phyloP scores from a whole-genome alignment of 53 echinoderm and acorn worm genomes.

The Henricia sp. region DNA sequence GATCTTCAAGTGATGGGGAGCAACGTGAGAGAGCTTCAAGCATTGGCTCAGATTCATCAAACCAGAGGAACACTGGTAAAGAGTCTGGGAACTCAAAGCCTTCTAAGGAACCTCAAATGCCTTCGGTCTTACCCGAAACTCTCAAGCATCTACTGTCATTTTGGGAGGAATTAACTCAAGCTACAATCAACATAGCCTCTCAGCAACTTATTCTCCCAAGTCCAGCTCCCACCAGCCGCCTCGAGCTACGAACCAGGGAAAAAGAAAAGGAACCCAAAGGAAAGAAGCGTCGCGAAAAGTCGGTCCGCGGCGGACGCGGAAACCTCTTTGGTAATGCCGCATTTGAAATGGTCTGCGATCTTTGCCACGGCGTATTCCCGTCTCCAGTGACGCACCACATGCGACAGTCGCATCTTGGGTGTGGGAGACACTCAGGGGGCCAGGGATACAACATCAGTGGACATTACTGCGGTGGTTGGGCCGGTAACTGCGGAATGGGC shows the following conservation, averaged over 20 bases:
- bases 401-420: conserved; percentile 93
- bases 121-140: conserved; percentile 72
- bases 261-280: conserved; percentile 84
- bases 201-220: conserved; percentile 90
- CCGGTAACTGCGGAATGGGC: conserved; percentile 83
- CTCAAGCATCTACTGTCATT: conserved; percentile 87
- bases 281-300: conserved; percentile 93
- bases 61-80: conserved; percentile 49
- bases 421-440: conserved; percentile 86
- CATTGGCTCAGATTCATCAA: conserved; percentile 70
- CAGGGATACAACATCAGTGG: conserved; percentile 98
- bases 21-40: conserved; percentile 82
- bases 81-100: conserved; percentile 60
- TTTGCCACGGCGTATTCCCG: conserved; percentile 88
- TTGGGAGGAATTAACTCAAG: conserved; percentile 92
- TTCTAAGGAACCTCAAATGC: conserved; percentile 6
- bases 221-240: conserved; percentile 79
- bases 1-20: conserved; percentile 53
- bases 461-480: conserved; percentile 93
- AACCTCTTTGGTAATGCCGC: conserved; percentile 97
- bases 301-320: conserved; percentile 86
- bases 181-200: conserved; percentile 89
- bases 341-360: conserved; percentile 84
- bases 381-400: conserved; percentile 97
- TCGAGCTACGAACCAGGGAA: conserved; percentile 57